phyloP scores from a whole-genome alignment of 1,140 invertebrate species.

The Drosophila obscura region DNA sequence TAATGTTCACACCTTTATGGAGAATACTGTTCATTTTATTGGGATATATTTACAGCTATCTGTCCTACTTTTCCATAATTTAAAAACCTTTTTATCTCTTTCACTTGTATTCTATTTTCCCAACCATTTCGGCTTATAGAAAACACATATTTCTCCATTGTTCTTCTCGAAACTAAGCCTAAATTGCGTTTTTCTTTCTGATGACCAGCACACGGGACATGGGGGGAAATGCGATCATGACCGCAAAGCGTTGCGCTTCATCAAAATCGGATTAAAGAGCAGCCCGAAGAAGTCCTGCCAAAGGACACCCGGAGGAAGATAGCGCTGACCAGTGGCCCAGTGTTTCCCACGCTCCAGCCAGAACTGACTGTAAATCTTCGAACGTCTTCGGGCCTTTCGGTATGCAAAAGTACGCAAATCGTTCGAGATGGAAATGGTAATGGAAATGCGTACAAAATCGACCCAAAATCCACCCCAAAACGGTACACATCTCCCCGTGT shows the following conservation, averaged over 20 bases:
- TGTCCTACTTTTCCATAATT: too few relatives aligned
- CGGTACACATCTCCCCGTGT: not conserved
- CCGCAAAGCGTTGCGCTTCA: conserved; percentile 79
- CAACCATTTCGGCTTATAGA: conserved; percentile 1
- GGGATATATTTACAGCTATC: too few relatives aligned
- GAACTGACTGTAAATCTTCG: conserved; percentile 35
- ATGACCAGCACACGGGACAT: conserved; percentile 19
- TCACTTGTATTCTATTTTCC: not conserved
- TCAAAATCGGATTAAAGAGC: conserved; percentile 77
- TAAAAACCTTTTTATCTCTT: too few relatives aligned
- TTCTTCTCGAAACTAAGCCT: conserved; percentile 23
- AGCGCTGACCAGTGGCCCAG: conserved; percentile 43
- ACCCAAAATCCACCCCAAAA: conserved; percentile 66
- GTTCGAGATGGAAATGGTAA: conserved; percentile 44
- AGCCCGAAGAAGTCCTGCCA: conserved; percentile 10
- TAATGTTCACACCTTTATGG: too few relatives aligned
- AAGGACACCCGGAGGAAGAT: conserved; percentile 14
- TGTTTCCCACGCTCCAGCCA: conserved; percentile 67
- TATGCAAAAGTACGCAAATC: conserved; percentile 70
- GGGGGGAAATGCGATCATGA: conserved; percentile 49
- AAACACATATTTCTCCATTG: conserved; percentile 14
- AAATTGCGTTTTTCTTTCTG: conserved; percentile 45
- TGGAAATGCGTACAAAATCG: conserved; percentile 74
- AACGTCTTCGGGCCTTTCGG: conserved; percentile 29
- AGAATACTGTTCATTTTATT: too few relatives aligned